Conservation (phyloP, 2,113 vertebrate genomes). For the Nicator chloris region DNA sequence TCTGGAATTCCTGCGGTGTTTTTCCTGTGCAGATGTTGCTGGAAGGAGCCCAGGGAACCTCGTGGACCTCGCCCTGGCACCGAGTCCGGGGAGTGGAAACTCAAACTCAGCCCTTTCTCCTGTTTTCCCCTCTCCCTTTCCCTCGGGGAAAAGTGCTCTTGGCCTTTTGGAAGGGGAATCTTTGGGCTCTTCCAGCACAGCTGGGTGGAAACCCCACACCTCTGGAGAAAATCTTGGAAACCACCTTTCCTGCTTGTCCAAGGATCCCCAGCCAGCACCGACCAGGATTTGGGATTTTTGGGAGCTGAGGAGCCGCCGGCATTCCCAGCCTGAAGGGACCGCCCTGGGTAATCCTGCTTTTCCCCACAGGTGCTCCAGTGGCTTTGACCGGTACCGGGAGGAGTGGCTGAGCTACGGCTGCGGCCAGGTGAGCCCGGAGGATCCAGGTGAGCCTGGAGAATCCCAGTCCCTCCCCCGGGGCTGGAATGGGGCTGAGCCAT, state of each 20-base stretch:
- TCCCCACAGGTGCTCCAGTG: conserved; percentile 87
- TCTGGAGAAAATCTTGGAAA: not conserved
- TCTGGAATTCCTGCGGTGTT: not conserved
- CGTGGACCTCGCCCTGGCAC: not conserved
- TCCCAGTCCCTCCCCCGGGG: accelerated
- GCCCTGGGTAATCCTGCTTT: accelerated
- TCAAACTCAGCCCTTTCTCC: not conserved
- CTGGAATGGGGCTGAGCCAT: not conserved
- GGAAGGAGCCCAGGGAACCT: not conserved
- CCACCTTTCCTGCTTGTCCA: not conserved
- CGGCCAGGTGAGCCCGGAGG: conserved; percentile 73
- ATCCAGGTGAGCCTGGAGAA: conserved; percentile 74
- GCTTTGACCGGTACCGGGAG: conserved; percentile 88
- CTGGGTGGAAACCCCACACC: too few relatives aligned
- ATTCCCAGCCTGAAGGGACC: too few relatives aligned
- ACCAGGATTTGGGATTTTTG: not conserved
- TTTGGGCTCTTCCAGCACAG: not conserved
- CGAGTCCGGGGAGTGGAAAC: not conserved
- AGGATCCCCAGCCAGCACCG: accelerated
- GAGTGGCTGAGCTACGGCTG: conserved; percentile 92
- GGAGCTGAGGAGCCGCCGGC: not conserved
- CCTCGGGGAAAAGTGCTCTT: not conserved
- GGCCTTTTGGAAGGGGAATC: not conserved
- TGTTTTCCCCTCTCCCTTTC: not conserved
- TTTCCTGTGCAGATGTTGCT: conserved; percentile 31